phyloP scores from a whole-genome alignment of 2,888 invertebrate genomes.

The Heteromurus nitidus region DNA sequence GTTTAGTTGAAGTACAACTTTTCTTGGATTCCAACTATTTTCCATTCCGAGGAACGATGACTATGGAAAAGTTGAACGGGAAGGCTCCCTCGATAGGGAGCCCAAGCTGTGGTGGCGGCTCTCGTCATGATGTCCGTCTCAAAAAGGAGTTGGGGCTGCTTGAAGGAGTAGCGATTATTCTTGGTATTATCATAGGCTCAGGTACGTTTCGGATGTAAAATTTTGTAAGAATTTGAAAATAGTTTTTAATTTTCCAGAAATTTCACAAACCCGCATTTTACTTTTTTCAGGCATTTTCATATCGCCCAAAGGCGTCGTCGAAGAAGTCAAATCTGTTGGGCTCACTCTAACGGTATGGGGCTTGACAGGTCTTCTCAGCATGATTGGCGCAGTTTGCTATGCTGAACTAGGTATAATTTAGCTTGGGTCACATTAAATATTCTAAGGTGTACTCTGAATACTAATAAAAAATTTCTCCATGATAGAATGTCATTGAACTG shows the following conservation, averaged over 20 bases:
- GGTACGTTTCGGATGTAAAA: constrained; percentile 78
- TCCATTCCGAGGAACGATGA: no score
- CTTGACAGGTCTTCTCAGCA: constrained; percentile 90
- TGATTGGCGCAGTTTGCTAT: constrained; percentile 96
- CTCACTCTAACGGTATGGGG: constrained; percentile 92
- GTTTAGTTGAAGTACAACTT: no score
- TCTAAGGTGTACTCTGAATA: no score
- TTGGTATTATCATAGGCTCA: constrained; percentile 94
- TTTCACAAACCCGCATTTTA: no score
- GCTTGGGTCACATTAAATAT: no score
- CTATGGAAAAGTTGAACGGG: constrained; percentile 52
- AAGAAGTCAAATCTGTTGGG: constrained; percentile 92
- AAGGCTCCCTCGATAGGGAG: constrained; percentile 47
- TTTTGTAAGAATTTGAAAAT: background rate
- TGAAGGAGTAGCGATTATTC: constrained; percentile 94
- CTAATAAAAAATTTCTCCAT: no score
- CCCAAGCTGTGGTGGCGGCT: constrained; percentile 2
- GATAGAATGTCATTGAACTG: background rate
- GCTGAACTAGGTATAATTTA: constrained; percentile 86
- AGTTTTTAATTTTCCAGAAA: no score
- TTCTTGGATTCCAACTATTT: no score
- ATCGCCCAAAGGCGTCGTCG: constrained; percentile 94
- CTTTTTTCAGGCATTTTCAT: constrained; percentile 87
- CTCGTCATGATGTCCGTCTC: constrained; percentile 80
- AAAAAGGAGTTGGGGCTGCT: constrained; percentile 92